Evolutionary conservation across 2,113 vertebrate species (phyloP), one percentile per base, ranked within the genome.

Genomic region (Anhinga anhinga): DNA sequence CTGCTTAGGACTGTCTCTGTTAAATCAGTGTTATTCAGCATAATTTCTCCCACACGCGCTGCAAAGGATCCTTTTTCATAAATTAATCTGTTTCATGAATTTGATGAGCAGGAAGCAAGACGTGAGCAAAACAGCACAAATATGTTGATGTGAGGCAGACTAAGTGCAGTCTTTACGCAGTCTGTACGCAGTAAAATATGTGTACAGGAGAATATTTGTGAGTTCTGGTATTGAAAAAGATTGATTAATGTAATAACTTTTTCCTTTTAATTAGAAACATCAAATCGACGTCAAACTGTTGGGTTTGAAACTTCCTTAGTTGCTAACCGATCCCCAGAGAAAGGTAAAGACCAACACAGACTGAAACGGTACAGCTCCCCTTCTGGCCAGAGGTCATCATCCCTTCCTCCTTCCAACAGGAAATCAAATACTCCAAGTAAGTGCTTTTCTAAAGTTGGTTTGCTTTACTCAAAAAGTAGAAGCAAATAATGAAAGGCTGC

Each of bases 321-420:
- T 89, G 84, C 97, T 29, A 98, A 97, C 36, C 50, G 82, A 29
- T 97, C 98, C 59, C 98, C 98, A 66, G 98, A 99, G 90, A 98
- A 96, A 38, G 95, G 90, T 14, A 98, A 44, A 56, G 93, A 97
- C 40, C 98, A 98, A 6, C 98, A 98, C 45, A 98, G 98, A 96
- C 98, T 97, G 10, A 99, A 98, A 97, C 98, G 98, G 71, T 98
- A 98, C 92, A 96, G 98, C 88, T 98, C 98, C 42, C 98, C 99
- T 11, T 98, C 98, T 47, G 98, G 98, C 20, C 98, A 99, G 95
- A 98, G 99, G 56, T 99, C 99, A 1, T 99, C 99, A 0, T 99
- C 99, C 55, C 98, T 99, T 65, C 99, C 99, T 70, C 99, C 99
- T 84, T 97, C 98, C 15, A 98, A 96, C 91, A 98, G 99, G 50